Percentiles rank a stretch among this genome's conserved stretches.
Evolutionary conservation across 2,888 invertebrate species (phyloP).

Genomic region (Metopia argyrocephala): DNA sequence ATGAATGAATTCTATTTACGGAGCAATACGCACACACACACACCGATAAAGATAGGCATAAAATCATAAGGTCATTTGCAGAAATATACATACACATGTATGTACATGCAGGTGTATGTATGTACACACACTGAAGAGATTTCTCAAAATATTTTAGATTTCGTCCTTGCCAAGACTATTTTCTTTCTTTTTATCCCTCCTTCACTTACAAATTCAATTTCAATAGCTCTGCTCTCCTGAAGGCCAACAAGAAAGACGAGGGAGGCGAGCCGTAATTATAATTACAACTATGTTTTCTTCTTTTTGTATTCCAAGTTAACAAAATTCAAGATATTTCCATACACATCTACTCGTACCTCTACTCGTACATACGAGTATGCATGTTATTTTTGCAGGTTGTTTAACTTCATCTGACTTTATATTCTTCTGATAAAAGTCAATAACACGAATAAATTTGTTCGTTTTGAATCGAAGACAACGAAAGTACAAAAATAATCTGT

Average conservation of each 20-base stretch:
- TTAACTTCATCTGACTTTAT: constrained; percentile 49
- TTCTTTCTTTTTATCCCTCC: constrained; percentile 37
- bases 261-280: constrained; percentile 14
- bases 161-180: constrained; percentile 64
- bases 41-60: too few relatives aligned
- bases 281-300: constrained; percentile 34
- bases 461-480: constrained; percentile 40
- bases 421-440: too few relatives aligned
- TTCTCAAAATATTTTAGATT: constrained; percentile 37
- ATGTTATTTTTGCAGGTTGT: constrained; percentile 58
- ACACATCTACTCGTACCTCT: too few relatives aligned
- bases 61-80: too few relatives aligned
- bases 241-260: constrained; percentile 38
- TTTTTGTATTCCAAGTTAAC: constrained; percentile 46
- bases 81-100: too few relatives aligned
- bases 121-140: not conserved
- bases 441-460: constrained; percentile 48
- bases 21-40: constrained; percentile 6
- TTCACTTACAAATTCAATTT: not conserved
- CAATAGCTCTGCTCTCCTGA: constrained; percentile 18
- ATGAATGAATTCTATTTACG: not conserved
- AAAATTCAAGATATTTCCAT: constrained; percentile 58
- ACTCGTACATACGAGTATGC: too few relatives aligned
- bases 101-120: too few relatives aligned
- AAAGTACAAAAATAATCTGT: constrained; percentile 33